Percentiles rank a stretch among this genome's conserved stretches.
phyloP scores from a whole-genome alignment of 1,140 invertebrate genomes.

The Coboldia fuscipes region DNA sequence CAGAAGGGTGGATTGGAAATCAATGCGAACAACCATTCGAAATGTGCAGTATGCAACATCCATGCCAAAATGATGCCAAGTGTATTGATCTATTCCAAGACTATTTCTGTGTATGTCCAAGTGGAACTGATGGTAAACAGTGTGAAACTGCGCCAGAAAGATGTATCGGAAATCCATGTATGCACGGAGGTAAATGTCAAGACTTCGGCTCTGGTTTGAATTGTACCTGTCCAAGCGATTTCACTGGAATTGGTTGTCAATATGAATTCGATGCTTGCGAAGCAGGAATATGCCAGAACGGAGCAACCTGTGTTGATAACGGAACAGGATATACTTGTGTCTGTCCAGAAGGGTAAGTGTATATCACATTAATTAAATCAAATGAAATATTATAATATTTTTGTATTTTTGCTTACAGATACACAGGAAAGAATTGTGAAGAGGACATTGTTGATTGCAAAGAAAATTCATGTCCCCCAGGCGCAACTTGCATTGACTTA shows the following conservation, averaged over 20 bases:
- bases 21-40: conserved; percentile 75
- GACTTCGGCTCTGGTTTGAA: conserved; percentile 89
- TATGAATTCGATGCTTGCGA: conserved; percentile 85
- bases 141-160: conserved; percentile 88
- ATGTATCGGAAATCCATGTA: conserved; percentile 88
- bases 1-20: conserved; percentile 71
- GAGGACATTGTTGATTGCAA: conserved; percentile 83
- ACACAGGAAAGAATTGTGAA: conserved; percentile 65
- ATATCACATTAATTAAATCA: conserved; percentile 17
- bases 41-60: conserved; percentile 49
- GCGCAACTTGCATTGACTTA: conserved; percentile 82
- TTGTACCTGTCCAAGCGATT: conserved; percentile 73
- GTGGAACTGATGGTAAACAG: conserved; percentile 81
- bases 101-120: conserved; percentile 92
- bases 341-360: conserved; percentile 56
- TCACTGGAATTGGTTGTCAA: conserved; percentile 74
- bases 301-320: conserved; percentile 72
- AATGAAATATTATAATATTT: conserved; percentile 1
- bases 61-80: conserved; percentile 79
- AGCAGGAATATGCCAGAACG: conserved; percentile 73
- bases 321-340: conserved; percentile 66
- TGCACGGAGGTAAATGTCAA: conserved; percentile 83
- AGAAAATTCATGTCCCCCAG: conserved; percentile 83
- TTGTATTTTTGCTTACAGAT: conserved; percentile 4
- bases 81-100: conserved; percentile 90